These are phyloP conservation scores for Drosophila eugracilis DNA, from an alignment of 1,140 invertebrate species.

Conservation along the genomic window DNA sequence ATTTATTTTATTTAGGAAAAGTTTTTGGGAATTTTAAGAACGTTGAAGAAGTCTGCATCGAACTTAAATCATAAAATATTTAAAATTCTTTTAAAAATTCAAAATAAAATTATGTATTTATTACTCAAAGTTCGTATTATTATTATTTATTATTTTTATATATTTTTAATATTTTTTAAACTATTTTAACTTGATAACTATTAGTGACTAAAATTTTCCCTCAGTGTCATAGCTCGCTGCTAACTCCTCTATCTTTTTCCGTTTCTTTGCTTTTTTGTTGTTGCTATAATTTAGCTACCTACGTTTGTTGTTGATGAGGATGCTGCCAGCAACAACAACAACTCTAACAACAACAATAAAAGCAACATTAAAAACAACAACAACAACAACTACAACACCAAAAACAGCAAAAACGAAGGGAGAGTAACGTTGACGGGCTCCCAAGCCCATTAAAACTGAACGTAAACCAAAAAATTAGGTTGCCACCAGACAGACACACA, in stretches of 20 bases:
- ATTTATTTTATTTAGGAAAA: too few relatives aligned
- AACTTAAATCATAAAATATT: too few relatives aligned
- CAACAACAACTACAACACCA: background rate
- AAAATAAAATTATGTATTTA: too few relatives aligned
- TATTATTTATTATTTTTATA: too few relatives aligned
- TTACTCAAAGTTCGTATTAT: too few relatives aligned
- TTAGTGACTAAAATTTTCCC: background rate
- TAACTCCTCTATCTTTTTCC: conserved; percentile 17
- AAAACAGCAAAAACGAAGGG: conserved; percentile 11
- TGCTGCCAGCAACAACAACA: conserved; percentile 36
- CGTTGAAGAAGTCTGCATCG: too few relatives aligned
- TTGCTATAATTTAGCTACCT: conserved; percentile 61
- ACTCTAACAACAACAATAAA: background rate
- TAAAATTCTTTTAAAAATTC: too few relatives aligned
- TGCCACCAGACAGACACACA: conserved; percentile 45
- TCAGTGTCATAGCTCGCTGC: conserved; percentile 5
- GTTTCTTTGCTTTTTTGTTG: conserved; percentile 32
- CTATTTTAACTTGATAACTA: too few relatives aligned
- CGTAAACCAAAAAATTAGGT: conserved; percentile 74
- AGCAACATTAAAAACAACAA: background rate
- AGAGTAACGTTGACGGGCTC: conserved; percentile 48
- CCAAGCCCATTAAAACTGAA: conserved; percentile 68
- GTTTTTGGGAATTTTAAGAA: too few relatives aligned
- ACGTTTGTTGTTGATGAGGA: conserved; percentile 51
- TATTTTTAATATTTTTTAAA: too few relatives aligned